Conservation (phyloP, 2,888 invertebrate genomes). For the Pachliopta kotzebuea region DNA sequence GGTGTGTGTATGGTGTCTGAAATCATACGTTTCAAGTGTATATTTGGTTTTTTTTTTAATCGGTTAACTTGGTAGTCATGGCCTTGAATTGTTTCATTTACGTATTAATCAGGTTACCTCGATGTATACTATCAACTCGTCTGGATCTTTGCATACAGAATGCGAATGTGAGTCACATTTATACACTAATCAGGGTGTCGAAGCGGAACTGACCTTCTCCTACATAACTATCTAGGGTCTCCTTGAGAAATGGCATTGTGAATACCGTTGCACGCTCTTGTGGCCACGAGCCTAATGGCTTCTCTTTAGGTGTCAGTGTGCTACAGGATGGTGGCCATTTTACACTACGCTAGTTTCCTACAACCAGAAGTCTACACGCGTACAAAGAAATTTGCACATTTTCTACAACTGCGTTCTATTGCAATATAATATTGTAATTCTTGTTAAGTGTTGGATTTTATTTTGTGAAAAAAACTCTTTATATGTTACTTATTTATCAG, state of each 20-base stretch:
- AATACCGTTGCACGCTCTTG: slow-evolving; percentile 30
- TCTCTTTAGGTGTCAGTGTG: slow-evolving; percentile 24
- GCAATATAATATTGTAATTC: background rate
- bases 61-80: too few species aligned
- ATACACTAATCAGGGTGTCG: slow-evolving; percentile 45
- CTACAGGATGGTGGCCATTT: slow-evolving; percentile 9
- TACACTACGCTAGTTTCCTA: background rate
- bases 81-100: background rate
- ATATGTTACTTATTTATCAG: too few species aligned
- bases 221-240: slow-evolving; percentile 31
- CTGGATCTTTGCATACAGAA: slow-evolving; percentile 19
- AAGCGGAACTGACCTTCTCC: slow-evolving; percentile 50
- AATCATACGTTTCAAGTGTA: too few species aligned
- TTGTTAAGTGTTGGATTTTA: too few species aligned
- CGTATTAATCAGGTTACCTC: background rate
- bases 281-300: slow-evolving; percentile 24
- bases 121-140: background rate
- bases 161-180: slow-evolving; percentile 45
- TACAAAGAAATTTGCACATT: background rate
- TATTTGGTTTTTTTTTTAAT: too few species aligned
- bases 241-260: slow-evolving; percentile 31
- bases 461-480: too few species aligned
- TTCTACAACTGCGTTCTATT: background rate
- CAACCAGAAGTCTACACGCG: background rate
- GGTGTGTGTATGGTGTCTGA: too few species aligned